Conservation (phyloP, 2,113 vertebrate species). For the Platanista minor region DNA sequence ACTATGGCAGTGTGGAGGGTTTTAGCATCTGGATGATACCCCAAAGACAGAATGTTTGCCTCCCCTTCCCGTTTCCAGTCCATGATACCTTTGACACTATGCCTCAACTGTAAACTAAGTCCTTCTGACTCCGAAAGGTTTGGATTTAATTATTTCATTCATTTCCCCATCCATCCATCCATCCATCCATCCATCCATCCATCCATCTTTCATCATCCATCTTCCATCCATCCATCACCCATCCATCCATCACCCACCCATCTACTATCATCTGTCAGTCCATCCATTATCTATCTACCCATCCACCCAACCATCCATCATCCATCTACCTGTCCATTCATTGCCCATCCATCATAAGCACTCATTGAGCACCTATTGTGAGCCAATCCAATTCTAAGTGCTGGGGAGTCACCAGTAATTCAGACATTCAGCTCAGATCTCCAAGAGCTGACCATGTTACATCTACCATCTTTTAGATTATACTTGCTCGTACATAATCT, state of each 20-base stretch:
- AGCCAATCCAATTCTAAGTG: background rate
- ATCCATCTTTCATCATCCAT: background rate
- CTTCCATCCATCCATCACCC: background rate
- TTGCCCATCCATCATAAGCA: background rate
- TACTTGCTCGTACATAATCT: background rate
- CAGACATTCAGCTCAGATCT: background rate
- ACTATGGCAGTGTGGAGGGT: background rate
- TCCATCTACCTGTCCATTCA: background rate
- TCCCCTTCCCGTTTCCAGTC: background rate
- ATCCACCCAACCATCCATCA: background rate
- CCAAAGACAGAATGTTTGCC: background rate
- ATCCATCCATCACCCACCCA: background rate
- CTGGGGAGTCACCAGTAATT: background rate
- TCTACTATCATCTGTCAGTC: background rate
- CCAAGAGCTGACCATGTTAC: background rate
- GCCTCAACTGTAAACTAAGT: background rate
- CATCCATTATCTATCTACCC: background rate
- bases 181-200: background rate
- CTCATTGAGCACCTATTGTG: background rate
- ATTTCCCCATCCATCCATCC: background rate
- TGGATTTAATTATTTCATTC: background rate
- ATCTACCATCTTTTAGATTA: background rate
- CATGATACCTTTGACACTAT: background rate
- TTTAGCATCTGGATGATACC: background rate
- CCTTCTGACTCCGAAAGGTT: background rate